phyloP scores from a whole-genome alignment of 2,113 vertebrate genomes.

The Aleadryas rufinucha region DNA sequence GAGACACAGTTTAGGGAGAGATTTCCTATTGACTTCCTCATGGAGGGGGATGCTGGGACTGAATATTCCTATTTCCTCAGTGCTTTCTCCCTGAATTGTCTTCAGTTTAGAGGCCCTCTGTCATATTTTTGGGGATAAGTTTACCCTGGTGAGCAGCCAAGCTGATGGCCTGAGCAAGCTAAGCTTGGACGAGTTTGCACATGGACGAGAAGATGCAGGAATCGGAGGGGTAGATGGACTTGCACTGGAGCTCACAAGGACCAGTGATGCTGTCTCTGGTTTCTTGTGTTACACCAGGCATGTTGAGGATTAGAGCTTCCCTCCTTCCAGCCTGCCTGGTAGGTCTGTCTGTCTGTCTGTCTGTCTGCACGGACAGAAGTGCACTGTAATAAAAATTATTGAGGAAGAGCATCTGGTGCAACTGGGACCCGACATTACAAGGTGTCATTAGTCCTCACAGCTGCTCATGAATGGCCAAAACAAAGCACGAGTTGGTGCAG shows the following conservation, averaged over 20 bases:
- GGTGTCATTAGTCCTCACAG: background rate
- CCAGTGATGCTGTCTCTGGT: background rate
- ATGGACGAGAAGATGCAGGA: background rate
- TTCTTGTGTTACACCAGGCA: background rate
- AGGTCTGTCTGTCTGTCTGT: background rate
- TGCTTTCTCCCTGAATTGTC: background rate
- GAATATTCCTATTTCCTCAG: background rate
- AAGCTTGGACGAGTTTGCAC: background rate
- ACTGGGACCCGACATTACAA: background rate
- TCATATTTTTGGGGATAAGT: background rate
- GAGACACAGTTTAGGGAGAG: background rate
- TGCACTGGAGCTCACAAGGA: rapidly evolving
- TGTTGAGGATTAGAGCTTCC: rapidly evolving
- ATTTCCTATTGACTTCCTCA: background rate
- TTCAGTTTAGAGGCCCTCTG: background rate
- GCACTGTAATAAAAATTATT: background rate
- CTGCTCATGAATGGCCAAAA: background rate
- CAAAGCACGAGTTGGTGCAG: background rate
- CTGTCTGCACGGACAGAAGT: background rate
- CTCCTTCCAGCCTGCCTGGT: background rate
- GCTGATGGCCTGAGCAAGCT: background rate
- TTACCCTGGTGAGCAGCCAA: background rate
- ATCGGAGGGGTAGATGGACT: background rate
- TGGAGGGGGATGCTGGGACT: background rate
- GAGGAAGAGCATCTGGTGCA: background rate